These are phyloP conservation scores for Hippoglossus hippoglossus DNA, from an alignment of 2,797 vertebrate genomes.

Conservation along the genomic window DNA sequence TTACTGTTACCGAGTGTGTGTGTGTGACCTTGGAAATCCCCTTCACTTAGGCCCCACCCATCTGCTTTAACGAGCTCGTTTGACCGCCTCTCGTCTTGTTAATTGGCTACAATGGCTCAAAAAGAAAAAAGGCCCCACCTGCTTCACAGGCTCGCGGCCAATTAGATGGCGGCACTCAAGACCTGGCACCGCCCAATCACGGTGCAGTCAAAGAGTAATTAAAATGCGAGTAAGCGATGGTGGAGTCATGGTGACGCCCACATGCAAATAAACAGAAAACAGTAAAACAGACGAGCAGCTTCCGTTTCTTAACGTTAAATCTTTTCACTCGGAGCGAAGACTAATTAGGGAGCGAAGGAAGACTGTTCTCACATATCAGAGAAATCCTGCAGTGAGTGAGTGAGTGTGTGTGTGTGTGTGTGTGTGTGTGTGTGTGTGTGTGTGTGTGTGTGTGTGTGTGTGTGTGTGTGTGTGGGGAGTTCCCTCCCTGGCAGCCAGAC, in stretches of 20 bases:
- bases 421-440: constrained; percentile 38
- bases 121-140: constrained; percentile 5
- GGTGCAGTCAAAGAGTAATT: neutral
- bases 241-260: constrained; percentile 8
- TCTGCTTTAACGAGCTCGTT: constrained; percentile 11
- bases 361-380: neutral
- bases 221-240: constrained; percentile 5
- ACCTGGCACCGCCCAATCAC: constrained; percentile 1
- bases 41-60: neutral
- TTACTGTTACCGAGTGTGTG: constrained; percentile 5
- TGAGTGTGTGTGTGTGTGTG: constrained; percentile 19
- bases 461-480: constrained; percentile 26
- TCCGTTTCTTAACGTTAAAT: constrained; percentile 14
- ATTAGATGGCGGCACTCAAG: neutral
- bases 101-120: constrained; percentile 18
- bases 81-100: neutral
- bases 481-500: constrained; percentile 20
- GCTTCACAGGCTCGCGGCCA: neutral
- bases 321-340: neutral
- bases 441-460: constrained; percentile 20
- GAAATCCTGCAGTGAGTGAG: constrained; percentile 10
- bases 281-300: constrained; percentile 20
- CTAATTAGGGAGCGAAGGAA: constrained; percentile 43
- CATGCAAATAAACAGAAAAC: neutral
- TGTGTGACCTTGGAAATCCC: constrained; percentile 40